Percentiles rank a stretch among this genome's conserved stretches.
Evolutionary conservation across 1,140 invertebrate genomes (phyloP).

Genomic region (Papilio glaucus): DNA sequence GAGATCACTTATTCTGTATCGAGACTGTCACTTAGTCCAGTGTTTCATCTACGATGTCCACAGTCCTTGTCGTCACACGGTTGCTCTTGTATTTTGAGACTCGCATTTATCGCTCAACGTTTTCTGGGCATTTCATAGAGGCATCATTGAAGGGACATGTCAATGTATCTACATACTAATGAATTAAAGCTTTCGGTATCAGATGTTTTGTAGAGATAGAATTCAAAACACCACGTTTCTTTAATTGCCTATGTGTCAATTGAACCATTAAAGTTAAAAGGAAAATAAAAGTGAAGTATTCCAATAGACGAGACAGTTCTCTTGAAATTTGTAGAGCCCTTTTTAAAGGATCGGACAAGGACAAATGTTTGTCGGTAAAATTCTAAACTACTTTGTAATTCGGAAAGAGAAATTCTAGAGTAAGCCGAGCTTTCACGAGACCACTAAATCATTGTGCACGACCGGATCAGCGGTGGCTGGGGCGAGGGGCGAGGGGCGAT

Average conservation of each 20-base stretch:
- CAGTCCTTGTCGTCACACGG: not conserved
- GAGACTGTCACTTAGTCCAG: slow-evolving; percentile 43
- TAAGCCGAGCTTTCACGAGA: slow-evolving; percentile 60
- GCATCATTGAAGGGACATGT: slow-evolving; percentile 57
- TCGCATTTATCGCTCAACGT: slow-evolving; percentile 44
- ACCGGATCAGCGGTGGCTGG: slow-evolving; percentile 13
- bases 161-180: slow-evolving; percentile 51
- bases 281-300: not conserved
- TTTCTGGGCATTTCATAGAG: slow-evolving; percentile 37
- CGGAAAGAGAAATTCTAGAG: slow-evolving; percentile 33
- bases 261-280: not conserved
- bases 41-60: slow-evolving; percentile 39
- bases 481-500: not conserved
- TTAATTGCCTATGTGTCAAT: too few relatives aligned
- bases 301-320: not conserved
- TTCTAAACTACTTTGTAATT: slow-evolving; percentile 33
- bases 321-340: not conserved
- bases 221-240: too few relatives aligned
- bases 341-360: slow-evolving; percentile 18
- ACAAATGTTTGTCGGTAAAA: slow-evolving; percentile 28
- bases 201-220: too few relatives aligned
- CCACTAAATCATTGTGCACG: slow-evolving; percentile 66
- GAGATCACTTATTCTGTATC: slow-evolving; percentile 77
- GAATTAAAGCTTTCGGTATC: not conserved
- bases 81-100: slow-evolving; percentile 28